Conservation (phyloP, 2,888 invertebrate genomes). For the Pachliopta kotzebuea region DNA sequence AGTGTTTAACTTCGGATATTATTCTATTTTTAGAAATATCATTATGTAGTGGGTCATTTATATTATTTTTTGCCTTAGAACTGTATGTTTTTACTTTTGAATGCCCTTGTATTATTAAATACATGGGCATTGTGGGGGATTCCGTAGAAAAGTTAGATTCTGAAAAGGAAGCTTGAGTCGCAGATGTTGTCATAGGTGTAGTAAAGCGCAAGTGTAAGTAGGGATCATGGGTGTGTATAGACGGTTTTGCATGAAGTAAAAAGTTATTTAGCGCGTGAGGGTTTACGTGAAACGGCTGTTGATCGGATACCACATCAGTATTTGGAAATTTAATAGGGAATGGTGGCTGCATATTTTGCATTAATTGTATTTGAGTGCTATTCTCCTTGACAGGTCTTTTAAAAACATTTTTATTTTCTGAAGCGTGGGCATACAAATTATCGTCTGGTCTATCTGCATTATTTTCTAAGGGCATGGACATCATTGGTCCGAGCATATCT, state of each 20-base stretch:
- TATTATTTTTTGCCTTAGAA: slow-evolving; percentile 73
- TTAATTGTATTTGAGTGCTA: slow-evolving; percentile 63
- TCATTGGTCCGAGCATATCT: slow-evolving; percentile 70
- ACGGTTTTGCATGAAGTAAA: slow-evolving; percentile 43
- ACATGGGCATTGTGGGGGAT: slow-evolving; percentile 83
- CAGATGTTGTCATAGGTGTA: slow-evolving; percentile 75
- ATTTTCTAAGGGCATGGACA: slow-evolving; percentile 69
- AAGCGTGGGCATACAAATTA: slow-evolving; percentile 67
- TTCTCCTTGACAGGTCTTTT: slow-evolving; percentile 54
- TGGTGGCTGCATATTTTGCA: slow-evolving; percentile 83
- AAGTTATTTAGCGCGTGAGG: slow-evolving; percentile 46
- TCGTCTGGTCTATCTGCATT: slow-evolving; percentile 67
- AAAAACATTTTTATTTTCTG: slow-evolving; percentile 65
- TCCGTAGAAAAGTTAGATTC: slow-evolving; percentile 52
- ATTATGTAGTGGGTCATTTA: slow-evolving; percentile 60
- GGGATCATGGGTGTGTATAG: slow-evolving; percentile 59
- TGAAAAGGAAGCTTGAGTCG: slow-evolving; percentile 73
- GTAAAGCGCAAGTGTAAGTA: slow-evolving; percentile 72
- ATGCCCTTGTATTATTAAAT: slow-evolving; percentile 91
- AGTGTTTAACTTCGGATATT: slow-evolving; percentile 79
- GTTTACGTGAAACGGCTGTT: slow-evolving; percentile 49
- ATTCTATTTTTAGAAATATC: slow-evolving; percentile 76
- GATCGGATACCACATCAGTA: slow-evolving; percentile 42
- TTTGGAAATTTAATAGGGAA: slow-evolving; percentile 53
- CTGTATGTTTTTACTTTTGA: slow-evolving; percentile 93